Percentiles rank a stretch among this genome's conserved stretches.
These are phyloP conservation scores for Tetragonisca angustula DNA, from an alignment of 2,888 invertebrate genomes.

Conservation along the genomic window DNA sequence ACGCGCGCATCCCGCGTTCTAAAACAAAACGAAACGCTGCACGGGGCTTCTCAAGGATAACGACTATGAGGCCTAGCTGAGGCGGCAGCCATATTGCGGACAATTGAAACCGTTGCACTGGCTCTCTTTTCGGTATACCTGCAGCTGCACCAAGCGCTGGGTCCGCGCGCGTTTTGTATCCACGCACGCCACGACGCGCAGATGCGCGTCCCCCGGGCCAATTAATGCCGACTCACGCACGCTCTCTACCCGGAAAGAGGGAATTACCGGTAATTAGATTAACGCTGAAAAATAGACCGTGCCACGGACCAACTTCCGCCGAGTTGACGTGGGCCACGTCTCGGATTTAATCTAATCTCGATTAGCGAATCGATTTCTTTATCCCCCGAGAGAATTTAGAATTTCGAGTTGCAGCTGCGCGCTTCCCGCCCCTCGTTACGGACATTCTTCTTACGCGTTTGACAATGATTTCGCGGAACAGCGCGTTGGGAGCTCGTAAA, in stretches of 20 bases:
- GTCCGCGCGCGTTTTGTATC: conserved; percentile 44
- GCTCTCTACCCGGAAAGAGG: conserved; percentile 64
- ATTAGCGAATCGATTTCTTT: background rate
- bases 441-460: background rate
- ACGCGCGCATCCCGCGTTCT: conserved; percentile 75
- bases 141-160: conserved; percentile 72
- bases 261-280: conserved; percentile 67
- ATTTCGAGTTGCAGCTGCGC: conserved; percentile 29
- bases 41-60: conserved; percentile 82
- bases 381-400: background rate
- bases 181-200: conserved; percentile 64
- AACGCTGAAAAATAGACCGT: conserved; percentile 44
- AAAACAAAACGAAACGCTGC: conserved; percentile 81
- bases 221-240: conserved; percentile 72
- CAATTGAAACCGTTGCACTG: conserved; percentile 82
- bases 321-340: too few relatives aligned
- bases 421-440: background rate
- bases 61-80: conserved; percentile 79
- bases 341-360: conserved; percentile 15
- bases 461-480: too few relatives aligned
- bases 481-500: background rate
- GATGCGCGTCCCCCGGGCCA: conserved; percentile 59
- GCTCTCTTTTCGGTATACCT: conserved; percentile 68
- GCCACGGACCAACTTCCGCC: background rate
- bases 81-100: conserved; percentile 80